phyloP scores from a whole-genome alignment of 2,797 vertebrate genomes.

The Rhinichthys osculus region DNA sequence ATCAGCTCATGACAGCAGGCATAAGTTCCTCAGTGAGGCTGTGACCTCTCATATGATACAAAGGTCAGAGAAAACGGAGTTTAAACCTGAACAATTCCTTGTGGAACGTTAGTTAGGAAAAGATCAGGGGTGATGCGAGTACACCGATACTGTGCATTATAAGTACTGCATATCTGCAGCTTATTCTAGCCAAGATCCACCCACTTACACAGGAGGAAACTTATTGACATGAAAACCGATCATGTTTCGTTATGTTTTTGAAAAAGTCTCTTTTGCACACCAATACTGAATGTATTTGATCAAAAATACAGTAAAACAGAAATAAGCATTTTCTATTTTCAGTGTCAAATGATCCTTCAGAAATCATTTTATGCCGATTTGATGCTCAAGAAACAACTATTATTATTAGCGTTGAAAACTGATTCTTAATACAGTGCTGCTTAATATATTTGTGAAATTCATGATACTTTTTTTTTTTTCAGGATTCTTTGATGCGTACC shows the following conservation, averaged over 20 bases:
- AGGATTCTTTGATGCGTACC: not conserved
- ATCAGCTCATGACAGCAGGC: conserved; percentile 32
- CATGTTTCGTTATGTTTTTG: not conserved
- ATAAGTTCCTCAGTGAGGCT: conserved; percentile 8
- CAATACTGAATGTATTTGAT: too few relatives aligned
- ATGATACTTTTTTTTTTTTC: not conserved
- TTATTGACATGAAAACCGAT: too few relatives aligned
- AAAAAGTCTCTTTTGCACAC: not conserved
- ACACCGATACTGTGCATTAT: not conserved
- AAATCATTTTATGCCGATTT: not conserved
- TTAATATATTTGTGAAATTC: not conserved
- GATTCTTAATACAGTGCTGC: not conserved
- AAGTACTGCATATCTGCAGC: not conserved
- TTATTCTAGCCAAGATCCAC: not conserved
- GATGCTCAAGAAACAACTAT: not conserved
- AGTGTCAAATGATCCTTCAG: not conserved
- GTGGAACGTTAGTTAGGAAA: conserved; percentile 8
- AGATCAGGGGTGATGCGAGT: not conserved
- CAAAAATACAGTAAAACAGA: not conserved
- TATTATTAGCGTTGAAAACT: not conserved
- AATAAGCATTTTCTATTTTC: not conserved
- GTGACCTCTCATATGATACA: conserved; percentile 18
- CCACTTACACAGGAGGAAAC: not conserved
- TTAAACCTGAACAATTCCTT: conserved; percentile 11
- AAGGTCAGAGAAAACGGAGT: conserved; percentile 31